A percentile compares a stretch with the other conserved stretches of the same genome.
phyloP scores from a whole-genome alignment of 64 coral and sea anemone species.

The Pocillopora verrucosa region DNA sequence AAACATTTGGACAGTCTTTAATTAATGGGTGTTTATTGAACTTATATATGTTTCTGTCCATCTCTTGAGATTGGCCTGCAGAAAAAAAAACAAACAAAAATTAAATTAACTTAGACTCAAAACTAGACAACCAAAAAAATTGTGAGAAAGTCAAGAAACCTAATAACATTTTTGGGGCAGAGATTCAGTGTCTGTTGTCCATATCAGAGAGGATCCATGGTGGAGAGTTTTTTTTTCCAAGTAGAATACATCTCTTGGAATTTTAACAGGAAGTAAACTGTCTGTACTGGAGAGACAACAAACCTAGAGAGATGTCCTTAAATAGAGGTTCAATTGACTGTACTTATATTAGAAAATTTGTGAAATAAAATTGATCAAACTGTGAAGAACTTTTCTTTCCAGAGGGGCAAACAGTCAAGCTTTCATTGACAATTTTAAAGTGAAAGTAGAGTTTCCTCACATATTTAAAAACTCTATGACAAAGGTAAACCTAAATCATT shows the following conservation, averaged over 20 bases:
- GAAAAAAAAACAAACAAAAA: not conserved
- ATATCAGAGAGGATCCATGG: not conserved
- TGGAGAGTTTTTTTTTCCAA: too few species aligned
- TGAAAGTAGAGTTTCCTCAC: not conserved
- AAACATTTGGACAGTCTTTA: too few species aligned
- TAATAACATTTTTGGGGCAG: not conserved
- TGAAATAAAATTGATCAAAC: too few species aligned
- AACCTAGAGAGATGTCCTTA: too few species aligned
- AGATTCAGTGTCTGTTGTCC: too few species aligned
- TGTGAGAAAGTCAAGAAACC: not conserved
- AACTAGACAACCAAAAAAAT: not conserved
- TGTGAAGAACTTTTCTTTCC: too few species aligned
- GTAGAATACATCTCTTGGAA: too few species aligned
- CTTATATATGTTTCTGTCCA: conserved; percentile 39
- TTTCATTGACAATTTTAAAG: not conserved
- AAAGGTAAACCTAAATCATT: not conserved
- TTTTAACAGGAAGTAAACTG: too few species aligned
- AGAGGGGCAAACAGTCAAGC: too few species aligned
- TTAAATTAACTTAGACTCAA: not conserved
- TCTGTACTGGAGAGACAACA: too few species aligned
- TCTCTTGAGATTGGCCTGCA: conserved; percentile 30
- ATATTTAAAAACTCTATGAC: not conserved
- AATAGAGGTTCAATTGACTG: too few species aligned
- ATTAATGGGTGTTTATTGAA: conserved; percentile 18
- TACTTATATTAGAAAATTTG: too few species aligned